These are phyloP conservation scores for Tachysurus fulvidraco DNA, from an alignment of 2,113 vertebrate species.

Conservation along the genomic window DNA sequence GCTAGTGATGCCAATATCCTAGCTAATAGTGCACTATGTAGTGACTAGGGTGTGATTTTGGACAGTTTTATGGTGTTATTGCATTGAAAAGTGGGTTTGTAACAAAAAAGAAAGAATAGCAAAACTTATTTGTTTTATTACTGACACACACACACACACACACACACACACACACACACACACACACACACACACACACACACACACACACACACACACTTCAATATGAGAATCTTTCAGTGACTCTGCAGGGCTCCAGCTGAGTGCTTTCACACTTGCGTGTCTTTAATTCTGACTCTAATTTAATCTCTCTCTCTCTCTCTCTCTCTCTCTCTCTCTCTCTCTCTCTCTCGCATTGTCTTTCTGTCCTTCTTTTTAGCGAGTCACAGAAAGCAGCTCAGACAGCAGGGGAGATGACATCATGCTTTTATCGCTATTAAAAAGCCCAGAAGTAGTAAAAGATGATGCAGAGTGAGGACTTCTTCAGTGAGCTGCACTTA, in stretches of 20 bases:
- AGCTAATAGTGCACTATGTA: background rate
- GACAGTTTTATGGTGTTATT: background rate
- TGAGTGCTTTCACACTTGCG: slow-evolving; percentile 12
- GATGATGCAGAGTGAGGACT: background rate
- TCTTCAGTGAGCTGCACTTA: background rate
- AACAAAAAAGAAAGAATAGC: background rate
- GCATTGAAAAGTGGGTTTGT: background rate
- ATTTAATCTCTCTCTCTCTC: slow-evolving; percentile 19
- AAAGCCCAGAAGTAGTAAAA: slow-evolving; percentile 36
- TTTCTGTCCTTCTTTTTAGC: slow-evolving; percentile 1
- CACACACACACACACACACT: background rate
- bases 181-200: background rate
- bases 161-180: background rate
- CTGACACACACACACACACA: background rate
- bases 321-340: background rate
- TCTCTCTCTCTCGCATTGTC: background rate
- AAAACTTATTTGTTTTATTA: background rate
- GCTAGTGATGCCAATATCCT: background rate
- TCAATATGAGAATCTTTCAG: background rate
- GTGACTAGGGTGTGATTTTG: background rate
- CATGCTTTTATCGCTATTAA: slow-evolving; percentile 8
- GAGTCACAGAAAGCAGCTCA: background rate
- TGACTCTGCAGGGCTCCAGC: slow-evolving; percentile 11
- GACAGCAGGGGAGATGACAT: slow-evolving; percentile 18
- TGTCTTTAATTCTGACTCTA: slow-evolving; percentile 31